Percentiles rank a stretch among this genome's conserved stretches.
Evolutionary conservation across 2,888 invertebrate genomes (phyloP).

Genomic region (Dione juno): DNA sequence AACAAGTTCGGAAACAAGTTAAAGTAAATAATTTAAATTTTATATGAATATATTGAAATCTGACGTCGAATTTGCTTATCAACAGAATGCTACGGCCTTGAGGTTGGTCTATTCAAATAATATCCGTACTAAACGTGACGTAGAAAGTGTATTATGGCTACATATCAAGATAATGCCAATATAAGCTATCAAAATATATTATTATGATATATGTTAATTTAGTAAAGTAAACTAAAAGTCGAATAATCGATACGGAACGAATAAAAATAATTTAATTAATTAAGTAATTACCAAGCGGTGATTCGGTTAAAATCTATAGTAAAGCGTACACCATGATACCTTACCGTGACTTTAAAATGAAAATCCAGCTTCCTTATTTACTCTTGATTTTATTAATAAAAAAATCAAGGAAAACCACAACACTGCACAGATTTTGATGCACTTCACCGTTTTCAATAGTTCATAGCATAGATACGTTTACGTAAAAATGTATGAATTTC

Average conservation of each 20-base stretch:
- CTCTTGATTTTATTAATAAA: slow-evolving; percentile 63
- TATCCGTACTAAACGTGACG: slow-evolving; percentile 24
- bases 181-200: not conserved
- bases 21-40: not conserved
- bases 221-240: not conserved
- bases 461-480: slow-evolving; percentile 64
- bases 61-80: slow-evolving; percentile 12
- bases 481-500: slow-evolving; percentile 68
- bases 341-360: slow-evolving; percentile 56
- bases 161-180: not conserved
- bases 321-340: not conserved
- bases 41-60: slow-evolving; percentile 19
- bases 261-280: not conserved
- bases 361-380: slow-evolving; percentile 75
- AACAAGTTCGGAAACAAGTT: slow-evolving; percentile 15
- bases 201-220: not conserved
- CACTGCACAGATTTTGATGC: slow-evolving; percentile 61
- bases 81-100: slow-evolving; percentile 9
- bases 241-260: not conserved
- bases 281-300: not conserved
- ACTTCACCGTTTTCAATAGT: slow-evolving; percentile 61
- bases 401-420: slow-evolving; percentile 70
- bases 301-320: not conserved
- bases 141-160: slow-evolving; percentile 4
- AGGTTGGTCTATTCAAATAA: slow-evolving; percentile 11